Evolutionary conservation across 2,797 vertebrate genomes (phyloP).

Genomic region (Dendrocincla fuliginosa): DNA sequence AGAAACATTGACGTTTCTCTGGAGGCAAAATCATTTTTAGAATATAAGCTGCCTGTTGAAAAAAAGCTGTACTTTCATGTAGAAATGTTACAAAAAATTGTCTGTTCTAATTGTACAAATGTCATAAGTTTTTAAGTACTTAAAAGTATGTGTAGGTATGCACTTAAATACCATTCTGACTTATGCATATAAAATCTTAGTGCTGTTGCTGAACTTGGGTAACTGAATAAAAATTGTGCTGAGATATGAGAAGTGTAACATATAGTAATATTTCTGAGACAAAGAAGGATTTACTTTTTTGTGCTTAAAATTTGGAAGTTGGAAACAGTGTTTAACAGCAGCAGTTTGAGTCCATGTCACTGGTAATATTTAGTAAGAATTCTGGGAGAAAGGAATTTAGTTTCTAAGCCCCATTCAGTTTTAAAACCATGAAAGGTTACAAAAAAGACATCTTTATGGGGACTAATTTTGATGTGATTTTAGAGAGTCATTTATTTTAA

Average conservation of each 20-base stretch:
- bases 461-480: not conserved
- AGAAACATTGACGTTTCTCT: not conserved
- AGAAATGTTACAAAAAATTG: not conserved
- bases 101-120: not conserved
- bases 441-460: not conserved
- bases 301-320: not conserved
- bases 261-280: not conserved
- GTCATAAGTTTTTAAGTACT: not conserved
- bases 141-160: not conserved
- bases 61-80: rapidly evolving
- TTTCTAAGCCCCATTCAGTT: not conserved
- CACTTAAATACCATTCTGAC: not conserved
- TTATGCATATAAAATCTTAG: not conserved
- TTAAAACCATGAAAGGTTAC: not conserved
- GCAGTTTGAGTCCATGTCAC: not conserved
- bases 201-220: not conserved
- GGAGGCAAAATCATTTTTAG: not conserved
- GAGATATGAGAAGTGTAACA: not conserved
- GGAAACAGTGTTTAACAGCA: not conserved
- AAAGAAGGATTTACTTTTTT: not conserved
- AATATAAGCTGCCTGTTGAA: not conserved
- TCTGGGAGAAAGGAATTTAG: not conserved
- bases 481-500: not conserved
- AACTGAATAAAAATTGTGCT: not conserved
- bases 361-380: not conserved